A percentile compares a stretch with the other conserved stretches of the same genome.
These are phyloP conservation scores for Notocelia uddmanniana DNA, from an alignment of 2,888 invertebrate genomes.

Conservation along the genomic window DNA sequence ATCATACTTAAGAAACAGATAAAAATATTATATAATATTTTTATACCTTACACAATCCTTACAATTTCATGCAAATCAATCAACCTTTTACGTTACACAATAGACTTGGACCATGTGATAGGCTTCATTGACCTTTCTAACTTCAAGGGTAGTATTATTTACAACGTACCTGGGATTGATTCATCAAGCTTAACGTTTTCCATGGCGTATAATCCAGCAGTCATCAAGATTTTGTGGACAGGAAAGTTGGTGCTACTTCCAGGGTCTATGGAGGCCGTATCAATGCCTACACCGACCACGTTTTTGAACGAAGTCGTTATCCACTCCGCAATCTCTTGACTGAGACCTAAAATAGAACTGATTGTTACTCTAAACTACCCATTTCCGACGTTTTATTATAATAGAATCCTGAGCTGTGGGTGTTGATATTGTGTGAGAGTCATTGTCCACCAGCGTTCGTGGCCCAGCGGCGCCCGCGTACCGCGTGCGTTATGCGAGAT, in stretches of 20 bases:
- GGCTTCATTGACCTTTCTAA: background rate
- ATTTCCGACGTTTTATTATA: no score
- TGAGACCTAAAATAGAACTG: constrained; percentile 58
- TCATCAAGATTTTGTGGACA: constrained; percentile 67
- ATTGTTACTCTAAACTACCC: background rate
- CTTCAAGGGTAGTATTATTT: background rate
- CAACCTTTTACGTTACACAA: no score
- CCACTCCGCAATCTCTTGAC: constrained; percentile 87
- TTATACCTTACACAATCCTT: no score
- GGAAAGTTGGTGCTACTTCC: constrained; percentile 67
- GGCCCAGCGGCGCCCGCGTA: no score
- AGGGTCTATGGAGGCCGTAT: constrained; percentile 88
- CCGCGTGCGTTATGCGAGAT: no score
- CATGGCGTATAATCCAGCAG: constrained; percentile 83
- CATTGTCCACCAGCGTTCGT: no score
- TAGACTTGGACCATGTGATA: background rate
- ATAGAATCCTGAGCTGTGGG: no score
- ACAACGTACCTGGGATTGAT: constrained; percentile 72
- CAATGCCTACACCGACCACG: constrained; percentile 88
- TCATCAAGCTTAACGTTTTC: constrained; percentile 87
- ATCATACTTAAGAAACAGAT: background rate
- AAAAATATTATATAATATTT: background rate
- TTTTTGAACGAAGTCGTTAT: constrained; percentile 82
- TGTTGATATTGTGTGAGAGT: no score
- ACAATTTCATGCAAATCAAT: background rate